Base-by-base conservation (phyloP, 2,113 vertebrate genomes). In the Phalacrocorax aristotelis region DNA sequence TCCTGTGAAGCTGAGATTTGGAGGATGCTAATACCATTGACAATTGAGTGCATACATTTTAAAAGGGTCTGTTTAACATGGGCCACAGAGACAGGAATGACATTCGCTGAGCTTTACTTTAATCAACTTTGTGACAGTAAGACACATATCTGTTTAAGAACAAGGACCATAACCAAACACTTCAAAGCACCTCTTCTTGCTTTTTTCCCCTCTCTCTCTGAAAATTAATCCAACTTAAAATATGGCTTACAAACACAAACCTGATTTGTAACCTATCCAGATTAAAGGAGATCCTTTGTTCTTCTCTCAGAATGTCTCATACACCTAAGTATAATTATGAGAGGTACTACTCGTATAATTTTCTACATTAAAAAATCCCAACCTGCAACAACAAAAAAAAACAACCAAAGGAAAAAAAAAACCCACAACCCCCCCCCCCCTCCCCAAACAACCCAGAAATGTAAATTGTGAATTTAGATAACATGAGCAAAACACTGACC, bases 151-250 rank as follows among this genome's bases (percentile, higher is more conserved):
- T 93, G 87, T 20, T 64, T 55, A 36, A 92, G 89, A 95, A n/a
- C 65, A 87, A 58, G 78, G 65, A 79, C 79, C 72, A 74, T 26
- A 74, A 83, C 58, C 71, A 93, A 96, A 76, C 64, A 84, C 93
- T 95, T 95, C 96, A 97, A 97, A 97, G 93, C 60, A 60, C 23
- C 46, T 81, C n/a, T 68, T 52, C 2, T 34, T 54, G 18, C 11
- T 12, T 11, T 16, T 14, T 10, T 23, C 3, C 3, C 3, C 9
- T 3, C 61, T 60, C 30, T 61, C 77, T 42, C 66, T 81, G 74
- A 84, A 76, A 89, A 86, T 18, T 88, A 96, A 97, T 89, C 88
- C 85, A 83, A 87, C 26, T 85, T 90, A 86, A 92, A 95, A 68
- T 54, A 42, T 3, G 16, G 48, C 21, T 88, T 94, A 94, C 32